phyloP scores from a whole-genome alignment of 2,113 vertebrate species.

The Anas platyrhynchos region DNA sequence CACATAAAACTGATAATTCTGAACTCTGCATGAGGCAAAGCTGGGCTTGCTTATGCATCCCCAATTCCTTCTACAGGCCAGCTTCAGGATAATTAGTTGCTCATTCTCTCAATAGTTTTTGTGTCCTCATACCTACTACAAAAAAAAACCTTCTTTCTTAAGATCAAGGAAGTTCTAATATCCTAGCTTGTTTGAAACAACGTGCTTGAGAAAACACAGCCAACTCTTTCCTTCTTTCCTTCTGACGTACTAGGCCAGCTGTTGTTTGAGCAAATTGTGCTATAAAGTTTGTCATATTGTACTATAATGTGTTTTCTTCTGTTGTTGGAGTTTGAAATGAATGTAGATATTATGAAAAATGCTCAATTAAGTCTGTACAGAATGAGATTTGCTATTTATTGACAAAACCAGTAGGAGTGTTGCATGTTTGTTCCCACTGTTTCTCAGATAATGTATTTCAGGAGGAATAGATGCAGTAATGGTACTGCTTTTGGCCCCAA shows the following conservation, averaged over 20 bases:
- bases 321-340: neutral
- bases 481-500: neutral
- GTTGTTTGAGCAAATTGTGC: conserved; percentile 51
- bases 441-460: neutral
- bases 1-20: neutral
- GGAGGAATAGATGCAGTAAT: neutral
- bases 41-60: neutral
- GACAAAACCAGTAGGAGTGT: neutral
- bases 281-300: conserved; percentile 3
- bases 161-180: conserved; percentile 28
- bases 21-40: neutral
- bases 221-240: neutral
- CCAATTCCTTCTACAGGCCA: neutral
- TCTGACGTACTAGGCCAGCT: conserved; percentile 31
- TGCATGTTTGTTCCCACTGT: neutral
- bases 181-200: conserved; percentile 34
- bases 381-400: neutral
- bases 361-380: neutral
- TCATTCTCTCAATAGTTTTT: neutral
- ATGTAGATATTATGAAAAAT: conserved; percentile 22
- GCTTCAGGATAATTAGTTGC: neutral
- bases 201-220: neutral
- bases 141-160: neutral
- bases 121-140: neutral
- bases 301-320: neutral